Percentiles rank a stretch among this genome's conserved stretches.
These are phyloP conservation scores for Bagarius yarrelli DNA, from an alignment of 2,113 vertebrate species.

Conservation along the genomic window DNA sequence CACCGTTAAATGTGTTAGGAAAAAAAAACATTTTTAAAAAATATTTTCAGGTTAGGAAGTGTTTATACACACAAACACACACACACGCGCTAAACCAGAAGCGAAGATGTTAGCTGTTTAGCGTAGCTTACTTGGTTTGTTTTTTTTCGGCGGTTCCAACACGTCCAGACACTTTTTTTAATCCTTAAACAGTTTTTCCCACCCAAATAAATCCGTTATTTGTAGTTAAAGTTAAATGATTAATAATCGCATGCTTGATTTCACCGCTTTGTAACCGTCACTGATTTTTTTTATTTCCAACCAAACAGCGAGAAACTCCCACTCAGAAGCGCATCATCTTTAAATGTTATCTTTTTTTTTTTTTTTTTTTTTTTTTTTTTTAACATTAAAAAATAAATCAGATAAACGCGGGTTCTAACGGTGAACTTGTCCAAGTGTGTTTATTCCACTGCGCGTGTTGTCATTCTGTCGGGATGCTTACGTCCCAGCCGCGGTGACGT, in stretches of 20 bases:
- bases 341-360: too few relatives aligned
- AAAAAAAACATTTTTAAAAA: too few relatives aligned
- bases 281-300: constrained; percentile 30
- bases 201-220: neutral
- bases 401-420: neutral
- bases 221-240: neutral
- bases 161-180: neutral
- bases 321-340: neutral
- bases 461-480: constrained; percentile 47
- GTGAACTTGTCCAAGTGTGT: constrained; percentile 61
- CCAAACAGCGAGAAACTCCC: neutral
- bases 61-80: neutral
- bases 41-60: neutral
- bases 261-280: neutral
- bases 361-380: neutral
- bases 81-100: neutral
- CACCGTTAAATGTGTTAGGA: neutral
- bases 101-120: neutral
- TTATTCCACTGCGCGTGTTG: constrained; percentile 70
- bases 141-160: constrained; percentile 39
- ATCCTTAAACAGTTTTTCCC: neutral
- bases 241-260: constrained; percentile 9
- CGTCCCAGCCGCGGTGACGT: constrained; percentile 25
- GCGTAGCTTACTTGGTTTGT: constrained; percentile 48
- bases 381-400: neutral